Evolutionary conservation across 2,888 invertebrate genomes (phyloP).

Genomic region (Elysia crispata): DNA sequence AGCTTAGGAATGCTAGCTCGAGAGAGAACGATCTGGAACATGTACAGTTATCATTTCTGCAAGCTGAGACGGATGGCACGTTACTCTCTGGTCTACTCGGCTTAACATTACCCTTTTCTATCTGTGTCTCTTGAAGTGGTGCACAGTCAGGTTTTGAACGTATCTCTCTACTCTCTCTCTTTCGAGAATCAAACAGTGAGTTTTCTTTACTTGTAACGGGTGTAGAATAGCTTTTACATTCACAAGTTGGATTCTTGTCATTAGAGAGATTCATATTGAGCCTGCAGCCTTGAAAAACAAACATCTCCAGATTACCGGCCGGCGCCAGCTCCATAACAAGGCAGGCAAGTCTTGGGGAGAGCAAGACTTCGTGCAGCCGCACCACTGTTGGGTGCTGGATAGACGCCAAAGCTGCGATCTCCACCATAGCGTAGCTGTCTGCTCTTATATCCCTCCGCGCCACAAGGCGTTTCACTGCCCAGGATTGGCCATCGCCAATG

Average conservation of each 20-base stretch:
- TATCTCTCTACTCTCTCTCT: too few species aligned
- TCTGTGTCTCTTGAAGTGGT: too few species aligned
- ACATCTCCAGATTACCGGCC: conserved; percentile 52
- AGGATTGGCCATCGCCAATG: neutral
- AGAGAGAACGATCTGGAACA: neutral
- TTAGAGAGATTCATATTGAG: too few species aligned
- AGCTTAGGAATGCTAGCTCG: conserved; percentile 30
- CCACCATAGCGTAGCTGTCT: conserved; percentile 49
- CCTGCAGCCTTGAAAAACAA: neutral
- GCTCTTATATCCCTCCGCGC: conserved; percentile 43
- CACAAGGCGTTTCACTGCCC: conserved; percentile 52
- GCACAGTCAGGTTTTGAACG: too few species aligned
- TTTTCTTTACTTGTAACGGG: too few species aligned
- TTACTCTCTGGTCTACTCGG: too few species aligned
- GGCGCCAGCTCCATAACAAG: conserved; percentile 56
- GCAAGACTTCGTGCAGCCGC: conserved; percentile 48
- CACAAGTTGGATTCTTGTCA: too few species aligned
- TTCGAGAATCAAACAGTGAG: too few species aligned
- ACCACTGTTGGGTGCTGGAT: conserved; percentile 51
- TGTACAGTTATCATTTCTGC: too few species aligned
- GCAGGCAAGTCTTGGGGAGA: conserved; percentile 47
- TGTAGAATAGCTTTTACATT: too few species aligned
- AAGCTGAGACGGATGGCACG: too few species aligned
- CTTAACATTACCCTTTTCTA: too few species aligned
- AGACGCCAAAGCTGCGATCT: conserved; percentile 50